Conservation (phyloP, 1,140 invertebrate genomes). For the Drosophila nebulosa region DNA sequence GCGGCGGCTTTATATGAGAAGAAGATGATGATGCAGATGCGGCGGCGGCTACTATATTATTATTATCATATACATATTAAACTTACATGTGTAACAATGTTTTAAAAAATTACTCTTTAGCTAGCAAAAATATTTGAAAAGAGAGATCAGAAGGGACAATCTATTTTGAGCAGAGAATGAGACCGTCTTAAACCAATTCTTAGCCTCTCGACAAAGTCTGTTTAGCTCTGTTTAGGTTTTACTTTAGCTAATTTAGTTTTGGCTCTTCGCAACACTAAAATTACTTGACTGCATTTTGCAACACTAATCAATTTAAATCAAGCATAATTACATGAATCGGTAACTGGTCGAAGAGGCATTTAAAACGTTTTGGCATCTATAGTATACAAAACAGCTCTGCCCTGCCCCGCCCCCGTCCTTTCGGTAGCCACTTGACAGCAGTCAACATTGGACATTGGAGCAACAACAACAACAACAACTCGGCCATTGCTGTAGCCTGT, state of each 20-base stretch:
- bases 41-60: too few species aligned
- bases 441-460: not conserved
- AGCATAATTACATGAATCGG: not conserved
- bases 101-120: too few species aligned
- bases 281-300: not conserved
- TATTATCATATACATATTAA: too few species aligned
- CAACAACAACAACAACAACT: not conserved
- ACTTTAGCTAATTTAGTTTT: too few species aligned
- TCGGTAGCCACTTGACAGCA: not conserved
- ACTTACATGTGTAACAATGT: too few species aligned
- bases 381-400: not conserved
- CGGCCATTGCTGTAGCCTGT: not conserved
- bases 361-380: not conserved
- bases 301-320: not conserved
- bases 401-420: not conserved
- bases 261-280: too few species aligned
- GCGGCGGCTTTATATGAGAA: not conserved
- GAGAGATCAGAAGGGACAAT: too few species aligned
- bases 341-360: not conserved
- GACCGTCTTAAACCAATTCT: too few species aligned
- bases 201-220: too few species aligned
- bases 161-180: too few species aligned
- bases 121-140: too few species aligned
- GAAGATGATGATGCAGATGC: not conserved
- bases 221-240: too few species aligned